Base-by-base conservation (phyloP, 1,140 invertebrate species). In the Cotesia glomerata region DNA sequence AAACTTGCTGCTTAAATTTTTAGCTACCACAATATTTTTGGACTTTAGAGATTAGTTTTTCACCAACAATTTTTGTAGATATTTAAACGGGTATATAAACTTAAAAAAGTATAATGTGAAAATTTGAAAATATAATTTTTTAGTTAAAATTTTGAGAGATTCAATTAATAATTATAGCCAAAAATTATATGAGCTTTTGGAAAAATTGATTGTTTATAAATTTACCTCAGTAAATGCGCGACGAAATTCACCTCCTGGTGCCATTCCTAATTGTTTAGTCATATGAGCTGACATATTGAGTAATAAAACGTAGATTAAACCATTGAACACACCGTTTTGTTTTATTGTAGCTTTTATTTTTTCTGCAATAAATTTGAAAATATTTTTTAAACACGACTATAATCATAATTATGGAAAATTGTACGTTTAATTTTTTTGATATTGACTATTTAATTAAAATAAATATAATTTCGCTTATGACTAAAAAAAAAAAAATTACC, bases 171-270 rank as follows among this genome's bases (percentile, higher is more conserved):
- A n/a, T n/a, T n/a, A n/a, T n/a, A n/a, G n/a, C n/a, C n/a, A n/a
- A n/a, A n/a, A n/a, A n/a, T n/a, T n/a, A n/a, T n/a, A n/a, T n/a
- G n/a, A n/a, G n/a, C n/a, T n/a, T n/a, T 61, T 39, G 36, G 5
- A 39, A 4, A 39, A 39, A 36, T 64, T 36, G 54, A 39, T 66
- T 62, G 34, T 18, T 69, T 54, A 51, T 16, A 4, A 70, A 49
- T 35, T 68, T 76, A 97, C 95, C 89, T 98, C 97, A 75, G 90
- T 88, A 83, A 96, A 94, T 56, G 97, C 98, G 72, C 92, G 92
- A 58, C 98, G 88, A 83, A 99, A 99, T 88, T 99, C 98, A 5
- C 97, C 95, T 39, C 98, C 98, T 0, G 98, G 98, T n/a, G 97
- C 96, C 93, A 99, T 97, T 49, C 97, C 97, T 16, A 99, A 88